Evolutionary conservation across 1,140 invertebrate species (phyloP), one percentile per base, ranked within the genome.

Genomic region (Tigriopus japonicus): DNA sequence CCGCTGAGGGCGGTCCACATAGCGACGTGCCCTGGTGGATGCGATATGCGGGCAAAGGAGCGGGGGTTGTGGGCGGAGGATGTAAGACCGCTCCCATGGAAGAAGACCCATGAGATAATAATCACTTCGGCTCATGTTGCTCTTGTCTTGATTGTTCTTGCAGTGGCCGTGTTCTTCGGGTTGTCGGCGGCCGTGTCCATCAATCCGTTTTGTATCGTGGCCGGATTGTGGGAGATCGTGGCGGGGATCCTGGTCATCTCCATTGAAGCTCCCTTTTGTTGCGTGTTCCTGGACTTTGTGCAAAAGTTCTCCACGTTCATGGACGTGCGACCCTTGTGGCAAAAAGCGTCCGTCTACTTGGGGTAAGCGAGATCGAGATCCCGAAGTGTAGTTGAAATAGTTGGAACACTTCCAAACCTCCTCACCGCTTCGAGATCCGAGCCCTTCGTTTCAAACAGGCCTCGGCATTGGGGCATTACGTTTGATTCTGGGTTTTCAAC

Each of bases 211-310:
- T 60, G 42, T 24, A 49, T 60, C 15, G 58, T 60, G 17, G 55
- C 55, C 6, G 55, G 55, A 5, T 41, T 58, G 12, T 58, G 55
- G 55, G 28, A 58, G 28, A 58, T 58, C 55, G 35, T 28, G 15
- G 17, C 55, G 13, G 55, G 55, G 5, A 19, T 58, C 40, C 41
- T 58, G 49, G 55, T 58, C 55, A 58, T 58, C 42, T 21, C 83
- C 7, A 78, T 92, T 66, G 91, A 96, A 74, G 89, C 90, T 10
- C 91, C 91, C 0, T 94, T 86, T 70, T 94, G 90, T 73, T 95
- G 89, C 72, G 78, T 88, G 70, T 95, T 91, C 72, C 80, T 95
- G 64, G 90, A 93, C 69, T 85, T 87, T 75, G 87, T 93, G 60
- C 84, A 90, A 71, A 79, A 77, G 59, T 73, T 92, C 21, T 83